Evolutionary conservation across 2,888 invertebrate species (phyloP), one percentile per base, ranked within the genome.

Genomic region (Pseudococcus jackbeardsleyi): DNA sequence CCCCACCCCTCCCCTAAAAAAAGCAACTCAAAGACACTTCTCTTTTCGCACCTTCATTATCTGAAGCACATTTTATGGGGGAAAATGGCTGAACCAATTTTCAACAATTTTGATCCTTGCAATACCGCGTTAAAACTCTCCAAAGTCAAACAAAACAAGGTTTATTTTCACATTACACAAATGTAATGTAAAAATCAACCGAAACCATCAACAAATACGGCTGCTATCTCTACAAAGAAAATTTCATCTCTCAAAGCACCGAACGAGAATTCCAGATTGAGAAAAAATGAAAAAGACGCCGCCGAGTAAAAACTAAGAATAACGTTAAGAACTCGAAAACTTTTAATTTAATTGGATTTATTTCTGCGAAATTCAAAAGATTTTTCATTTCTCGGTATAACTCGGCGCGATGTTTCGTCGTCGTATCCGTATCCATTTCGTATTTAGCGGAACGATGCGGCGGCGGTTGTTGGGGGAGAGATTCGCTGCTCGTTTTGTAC

Each of bases 291-390:
- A 22, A 64, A 7, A 22, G 22, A 64, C 26, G 26, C 26, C 26
- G 22, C 19, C 17, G 50, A 64, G 22, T 22, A 22, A 19, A 12
- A 64, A 22, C 64, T 33, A 64, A 64, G 19, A 64, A 64, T 64
- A 64, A 64, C 19, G 64, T 64, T 8, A 8, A 64, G 19, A 64
- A 64, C 19, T 64, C 11, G 17, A 64, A 64, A 64, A 64, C 64
- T 64, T 64, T 64, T 64, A 64, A 64, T 64, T 64, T 64, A 64
- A 64, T 64, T 64, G 64, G 64, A 64, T 64, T 64, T 64, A 64
- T 64, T 64, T 64, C 12, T 12, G 22, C 64, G 64, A 64, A 64
- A 64, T 64, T 64, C 64, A 12, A 64, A 64, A 64, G 64, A 64
- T 64, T 64, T 19, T 64, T 64, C 64, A 64, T 64, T 64, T 64